A percentile compares a stretch with the other conserved stretches of the same genome.
Evolutionary conservation across 2,113 vertebrate species (phyloP).

Genomic region (Vulpes ferrilata): DNA sequence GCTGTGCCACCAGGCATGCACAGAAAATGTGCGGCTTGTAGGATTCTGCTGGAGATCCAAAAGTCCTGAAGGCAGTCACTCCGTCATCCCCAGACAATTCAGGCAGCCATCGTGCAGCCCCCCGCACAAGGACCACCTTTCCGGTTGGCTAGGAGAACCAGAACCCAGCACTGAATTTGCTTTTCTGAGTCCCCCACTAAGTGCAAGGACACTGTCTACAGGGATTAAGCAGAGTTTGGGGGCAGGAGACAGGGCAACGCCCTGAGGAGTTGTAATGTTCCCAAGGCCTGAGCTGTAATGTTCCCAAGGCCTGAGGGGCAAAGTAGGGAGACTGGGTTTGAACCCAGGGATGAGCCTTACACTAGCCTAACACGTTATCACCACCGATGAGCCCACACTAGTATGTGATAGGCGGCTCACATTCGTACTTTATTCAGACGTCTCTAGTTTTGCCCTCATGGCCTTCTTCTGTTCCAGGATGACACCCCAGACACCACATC

Average conservation of each 20-base stretch:
- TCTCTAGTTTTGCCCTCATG: background rate
- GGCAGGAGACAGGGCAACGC: background rate
- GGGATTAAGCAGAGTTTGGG: too few species aligned
- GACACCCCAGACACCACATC: background rate
- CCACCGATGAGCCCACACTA: too few species aligned
- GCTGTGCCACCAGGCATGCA: fast-evolving
- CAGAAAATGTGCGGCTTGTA: too few species aligned
- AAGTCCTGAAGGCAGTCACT: background rate
- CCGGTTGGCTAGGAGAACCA: background rate
- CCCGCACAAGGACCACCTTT: background rate
- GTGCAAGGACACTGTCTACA: background rate
- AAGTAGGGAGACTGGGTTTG: background rate
- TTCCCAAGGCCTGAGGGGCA: background rate
- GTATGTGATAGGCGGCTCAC: background rate
- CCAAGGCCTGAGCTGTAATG: background rate
- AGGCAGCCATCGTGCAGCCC: background rate
- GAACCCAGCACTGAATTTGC: too few species aligned
- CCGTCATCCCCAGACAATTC: fast-evolving
- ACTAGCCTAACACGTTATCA: background rate
- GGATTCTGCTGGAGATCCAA: too few species aligned
- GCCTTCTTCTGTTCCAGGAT: background rate
- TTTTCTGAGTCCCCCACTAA: background rate
- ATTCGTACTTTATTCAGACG: too few species aligned
- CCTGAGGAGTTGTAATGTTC: background rate
- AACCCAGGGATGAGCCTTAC: background rate